Base-by-base conservation (phyloP, 2,113 vertebrate genomes). In the Vidua chalybeata region DNA sequence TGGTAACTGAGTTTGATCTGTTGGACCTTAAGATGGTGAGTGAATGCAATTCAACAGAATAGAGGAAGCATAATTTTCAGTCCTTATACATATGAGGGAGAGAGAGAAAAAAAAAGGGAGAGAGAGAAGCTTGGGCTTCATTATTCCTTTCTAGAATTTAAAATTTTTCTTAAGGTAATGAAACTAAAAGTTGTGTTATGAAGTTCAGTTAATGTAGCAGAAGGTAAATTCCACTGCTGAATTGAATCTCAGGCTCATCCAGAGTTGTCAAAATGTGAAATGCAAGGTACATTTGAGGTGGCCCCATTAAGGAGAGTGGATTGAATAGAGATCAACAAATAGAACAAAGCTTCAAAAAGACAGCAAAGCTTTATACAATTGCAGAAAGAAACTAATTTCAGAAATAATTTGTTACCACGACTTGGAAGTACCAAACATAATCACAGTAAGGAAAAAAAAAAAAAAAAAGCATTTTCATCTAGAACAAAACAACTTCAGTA, bases 381-480 rank as follows among this genome's bases (percentile, higher is more conserved):
- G 78, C 84, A 90, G 71, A 76, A 89, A 76, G 51, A 11, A 87
- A 31, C 41, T 48, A 30, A 35, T 69, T 83, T 83, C 55, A 83
- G 79, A 83, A 76, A 43, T 27, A 4, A 62, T 31, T 83, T 43
- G n/a, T 62, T 55, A 43, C 9, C 15, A 14, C 37, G 45, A 80
- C 31, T 52, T 78, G 41, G 61, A 90, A 90, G 9, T 39, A 81
- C 23, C 56, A 83, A 82, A 82, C 79, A 78, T 61, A 91, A 91
- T 64, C 55, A 64, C 6, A 72, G 9, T 6, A 10, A 35, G 35
- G 35, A 35, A 35, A 35, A 35, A 35, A 35, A 35, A 35, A 83
- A 90, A 93, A 87, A 93, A 59, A 79, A 56, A 52, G 64, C 19
- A 63, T 67, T 92, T 94, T 79, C 62, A 75, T 81, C 54, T 66